Base-by-base conservation (phyloP, 2,113 vertebrate genomes). In the Lepus timidus region DNA sequence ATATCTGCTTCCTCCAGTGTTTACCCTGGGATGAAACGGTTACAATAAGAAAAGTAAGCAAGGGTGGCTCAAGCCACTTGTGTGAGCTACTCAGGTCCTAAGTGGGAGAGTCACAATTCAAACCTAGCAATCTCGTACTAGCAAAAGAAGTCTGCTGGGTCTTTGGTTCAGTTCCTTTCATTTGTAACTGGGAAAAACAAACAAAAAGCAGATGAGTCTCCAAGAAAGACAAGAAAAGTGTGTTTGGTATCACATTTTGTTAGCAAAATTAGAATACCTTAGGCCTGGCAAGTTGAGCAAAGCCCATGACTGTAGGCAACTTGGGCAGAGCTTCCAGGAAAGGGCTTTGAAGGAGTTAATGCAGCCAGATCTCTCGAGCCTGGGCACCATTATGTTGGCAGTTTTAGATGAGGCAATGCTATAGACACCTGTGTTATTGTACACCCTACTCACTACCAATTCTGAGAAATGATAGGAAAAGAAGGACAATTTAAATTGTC, bases 1-100 rank as follows among this genome's bases (percentile, higher is more conserved):
- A 1, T 22, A 1, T 44, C 1, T 31, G 5, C 36, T 55, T 62
- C 5, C 31, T 2, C 27, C 6, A 0, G 0, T 4, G 58, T 52
- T 79, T 10, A 13, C 27, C 5, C 19, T 17, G 33, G 84, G 20
- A 13, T 67, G 33, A 83, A 20, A 79, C 64, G 6, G 23, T 33
- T 55, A 68, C 25, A 64, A 22, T 73, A 22, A 74, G n/a, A 52
- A 64, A 49, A 85, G 9, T 7, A 13, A 73, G 16, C 49, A 8
- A 0, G 3, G n/a, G 29, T 10, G 29, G 8, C 31, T 61, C 51
- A 51, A 17, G 55, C 25, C 7, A 44, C 23, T 36, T 49, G 20
- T 25, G 31, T 22, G 81, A 39, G 44, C 19, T 36, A 16, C 58
- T 71, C 39, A 58, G 9, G 2, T 27, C 17, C 0, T 49, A 64